These are phyloP conservation scores for Caenorhabditis remanei DNA, from an alignment of 1,140 invertebrate species.

Conservation along the genomic window DNA sequence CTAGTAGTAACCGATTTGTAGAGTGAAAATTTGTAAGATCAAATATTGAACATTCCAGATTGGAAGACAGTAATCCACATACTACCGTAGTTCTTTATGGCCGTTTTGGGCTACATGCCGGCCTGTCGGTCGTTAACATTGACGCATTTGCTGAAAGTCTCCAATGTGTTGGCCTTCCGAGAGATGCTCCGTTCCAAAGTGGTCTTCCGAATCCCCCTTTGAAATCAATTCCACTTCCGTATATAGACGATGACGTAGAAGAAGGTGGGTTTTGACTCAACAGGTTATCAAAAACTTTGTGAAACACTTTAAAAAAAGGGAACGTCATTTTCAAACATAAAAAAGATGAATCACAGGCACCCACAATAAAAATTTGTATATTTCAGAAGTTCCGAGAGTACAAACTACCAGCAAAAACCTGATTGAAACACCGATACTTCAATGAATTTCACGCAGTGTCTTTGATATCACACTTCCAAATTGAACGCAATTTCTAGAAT, in stretches of 20 bases:
- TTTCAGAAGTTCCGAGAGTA: too few species aligned
- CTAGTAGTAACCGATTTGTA: too few species aligned
- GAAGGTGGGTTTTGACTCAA: background rate
- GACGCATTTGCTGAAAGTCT: slow-evolving; percentile 51
- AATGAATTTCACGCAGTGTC: too few species aligned
- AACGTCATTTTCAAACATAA: background rate
- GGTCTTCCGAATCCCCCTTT: slow-evolving; percentile 55
- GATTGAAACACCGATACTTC: too few species aligned
- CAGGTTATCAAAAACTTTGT: background rate
- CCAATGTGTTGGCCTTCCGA: slow-evolving; percentile 28
- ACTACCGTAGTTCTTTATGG: slow-evolving; percentile 23
- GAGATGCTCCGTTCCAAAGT: slow-evolving; percentile 37
- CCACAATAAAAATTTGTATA: too few species aligned
- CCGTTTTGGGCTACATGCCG: background rate
- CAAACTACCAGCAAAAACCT: too few species aligned
- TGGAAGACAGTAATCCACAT: slow-evolving; percentile 20
- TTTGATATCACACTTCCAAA: too few species aligned
- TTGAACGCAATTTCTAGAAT: too few species aligned
- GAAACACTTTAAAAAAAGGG: background rate
- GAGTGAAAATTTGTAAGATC: too few species aligned
- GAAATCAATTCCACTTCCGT: slow-evolving; percentile 36
- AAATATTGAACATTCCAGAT: background rate
- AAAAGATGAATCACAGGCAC: too few species aligned
- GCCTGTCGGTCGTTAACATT: slow-evolving; percentile 51
- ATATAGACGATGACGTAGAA: slow-evolving; percentile 58